Evolutionary conservation across 2,113 vertebrate species (phyloP), one percentile per base, ranked within the genome.

Genomic region (Thymallus thymallus): DNA sequence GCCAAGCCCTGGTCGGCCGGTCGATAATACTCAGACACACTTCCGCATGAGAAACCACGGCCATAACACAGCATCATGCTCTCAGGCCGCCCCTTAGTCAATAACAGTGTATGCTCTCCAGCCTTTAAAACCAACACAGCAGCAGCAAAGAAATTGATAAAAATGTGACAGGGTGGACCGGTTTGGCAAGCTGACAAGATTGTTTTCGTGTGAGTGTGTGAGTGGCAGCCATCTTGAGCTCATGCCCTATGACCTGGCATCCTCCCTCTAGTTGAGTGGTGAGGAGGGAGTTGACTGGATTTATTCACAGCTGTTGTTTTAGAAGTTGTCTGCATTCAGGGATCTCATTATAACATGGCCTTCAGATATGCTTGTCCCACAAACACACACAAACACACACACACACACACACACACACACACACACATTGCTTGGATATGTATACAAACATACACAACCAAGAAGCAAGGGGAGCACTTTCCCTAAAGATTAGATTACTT

Each of bases 311-410:
- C 88, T 91, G 90, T 85, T 88, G 82, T 84, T 88, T 88, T 66
- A 85, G 80, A 90, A 85, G 86, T 88, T 82, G 90, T 65, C 71
- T 69, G 84, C 74, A 72, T 86, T 83, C 83, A 72, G 88, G 88
- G 90, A 91, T 79, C 90, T 91, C 88, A 90, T 91, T 91, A 91
- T 85, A 84, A 79, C 72, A 80, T 6, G 18, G 82, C 82, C 82
- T 84, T 84, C 77, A 22, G 60, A 82, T 79, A 83, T 77, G 74
- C 81, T 73, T 62, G 65, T 71, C 76, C 87, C 73, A 68, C 26
- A 26, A 1, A 26, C 1, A 26, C 26, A 1, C 26, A 26, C 26
- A 26, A 2, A 26, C 26, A 1, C 1, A 75, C 32, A 32, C 56
- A 6, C 64, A 55, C 58, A 70, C 35, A 61, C 20, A 46, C 41